A percentile compares a stretch with the other conserved stretches of the same genome.
phyloP scores from a whole-genome alignment of 2,888 invertebrate genomes.

The Rutpela maculata region DNA sequence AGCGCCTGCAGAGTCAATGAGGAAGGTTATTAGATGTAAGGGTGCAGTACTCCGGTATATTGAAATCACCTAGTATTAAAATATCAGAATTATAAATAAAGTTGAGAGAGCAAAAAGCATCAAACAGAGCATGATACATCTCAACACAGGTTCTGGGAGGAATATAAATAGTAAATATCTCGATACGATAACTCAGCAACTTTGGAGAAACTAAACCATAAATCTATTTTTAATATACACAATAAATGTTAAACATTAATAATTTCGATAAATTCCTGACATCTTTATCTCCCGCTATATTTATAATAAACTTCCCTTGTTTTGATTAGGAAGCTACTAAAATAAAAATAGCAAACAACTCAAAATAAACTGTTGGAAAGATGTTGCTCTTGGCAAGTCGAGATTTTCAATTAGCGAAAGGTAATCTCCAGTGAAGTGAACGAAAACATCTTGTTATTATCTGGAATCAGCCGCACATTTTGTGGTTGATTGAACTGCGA shows the following conservation, averaged over 20 bases:
- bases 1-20: no score
- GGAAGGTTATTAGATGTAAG: no score
- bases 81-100: no score
- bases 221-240: background rate
- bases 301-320: slow-evolving; percentile 3
- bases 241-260: background rate
- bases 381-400: slow-evolving; percentile 17
- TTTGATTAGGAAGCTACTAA: slow-evolving; percentile 11
- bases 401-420: slow-evolving; percentile 16
- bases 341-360: background rate
- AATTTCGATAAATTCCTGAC: background rate
- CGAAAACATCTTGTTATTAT: slow-evolving; percentile 15
- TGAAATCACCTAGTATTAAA: no score
- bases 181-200: no score
- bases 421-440: slow-evolving; percentile 14
- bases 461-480: background rate
- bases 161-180: no score
- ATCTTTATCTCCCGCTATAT: background rate
- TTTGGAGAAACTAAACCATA: no score
- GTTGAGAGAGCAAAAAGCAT: no score
- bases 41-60: no score
- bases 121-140: no score
- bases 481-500: background rate
- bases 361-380: slow-evolving; percentile 13
- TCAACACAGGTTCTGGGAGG: no score